These are phyloP conservation scores for Chromis chromis DNA, from an alignment of 2,797 vertebrate species.

Conservation along the genomic window DNA sequence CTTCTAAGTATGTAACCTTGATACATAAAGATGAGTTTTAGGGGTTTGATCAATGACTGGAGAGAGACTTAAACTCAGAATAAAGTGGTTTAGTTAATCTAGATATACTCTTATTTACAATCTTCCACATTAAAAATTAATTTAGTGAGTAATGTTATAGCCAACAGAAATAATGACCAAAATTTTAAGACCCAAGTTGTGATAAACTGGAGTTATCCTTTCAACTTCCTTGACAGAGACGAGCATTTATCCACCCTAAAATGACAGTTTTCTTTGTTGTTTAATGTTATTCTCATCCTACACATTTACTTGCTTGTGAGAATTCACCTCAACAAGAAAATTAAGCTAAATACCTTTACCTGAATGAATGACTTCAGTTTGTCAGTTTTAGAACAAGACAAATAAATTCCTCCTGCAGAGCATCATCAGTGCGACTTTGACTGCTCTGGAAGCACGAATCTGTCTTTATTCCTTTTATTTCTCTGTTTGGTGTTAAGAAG, in stretches of 20 bases:
- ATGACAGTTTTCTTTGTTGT: constrained; percentile 9
- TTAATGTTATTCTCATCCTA: constrained; percentile 26
- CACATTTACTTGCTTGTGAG: constrained; percentile 37
- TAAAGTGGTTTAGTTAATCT: not conserved
- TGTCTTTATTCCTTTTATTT: constrained; percentile 62
- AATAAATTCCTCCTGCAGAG: constrained; percentile 60
- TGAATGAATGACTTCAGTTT: constrained; percentile 37
- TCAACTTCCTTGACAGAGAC: too few species aligned
- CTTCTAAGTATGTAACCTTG: too few species aligned
- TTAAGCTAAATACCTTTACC: constrained; percentile 31
- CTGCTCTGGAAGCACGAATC: constrained; percentile 62
- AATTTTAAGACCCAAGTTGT: not conserved
- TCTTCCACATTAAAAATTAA: too few species aligned
- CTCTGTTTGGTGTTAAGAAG: constrained; percentile 69
- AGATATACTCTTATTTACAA: not conserved
- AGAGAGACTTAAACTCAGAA: not conserved
- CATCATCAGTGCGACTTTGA: constrained; percentile 59
- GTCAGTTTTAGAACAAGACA: constrained; percentile 58
- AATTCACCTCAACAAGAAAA: constrained; percentile 30
- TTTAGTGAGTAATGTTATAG: not conserved
- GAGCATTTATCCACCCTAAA: too few species aligned
- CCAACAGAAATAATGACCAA: not conserved
- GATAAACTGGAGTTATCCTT: too few species aligned
- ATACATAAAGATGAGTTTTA: too few species aligned
- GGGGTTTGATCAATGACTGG: too few species aligned